Evolutionary conservation across 2,113 vertebrate genomes (phyloP), one percentile per base, ranked within the genome.

Genomic region (Peromyscus polionotus): DNA sequence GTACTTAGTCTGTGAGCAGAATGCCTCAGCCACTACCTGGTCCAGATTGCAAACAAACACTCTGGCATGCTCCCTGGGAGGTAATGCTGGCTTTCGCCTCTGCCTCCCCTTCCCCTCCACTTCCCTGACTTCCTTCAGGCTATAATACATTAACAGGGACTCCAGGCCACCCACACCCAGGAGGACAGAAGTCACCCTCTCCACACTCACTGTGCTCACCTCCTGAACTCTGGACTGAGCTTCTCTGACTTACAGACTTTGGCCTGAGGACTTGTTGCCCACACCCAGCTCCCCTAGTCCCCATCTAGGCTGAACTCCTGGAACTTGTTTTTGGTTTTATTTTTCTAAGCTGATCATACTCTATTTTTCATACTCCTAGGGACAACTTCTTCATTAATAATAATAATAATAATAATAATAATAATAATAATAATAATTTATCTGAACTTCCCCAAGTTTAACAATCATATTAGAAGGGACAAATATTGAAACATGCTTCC

Each of bases 101-200:
- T 92, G 51, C 88, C 75, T 77, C n/a, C 70, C 48, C 4, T 57
- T 88, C 48, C 36, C 90, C 77, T 68, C 24, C 16, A 28, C 39
- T 42, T 87, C 86, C 80, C 72, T 61, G 67, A 76, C 65, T 92
- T 81, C 79, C 79, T 92, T 36, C 80, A 81, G 84, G 81, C 90
- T 73, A 4, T 85, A 42, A 86, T 81, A 45, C 70, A 42, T 45
- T 45, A 57, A 61, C 63, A 24, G 7, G 59, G 70, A 63, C 31
- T 42, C n/a, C 20, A 61, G 90, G 63, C 59, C 59, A n/a, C 75
- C 7, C 94, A 75, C 67, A 22, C 87, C 70, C 72, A 68, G 13
- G 48, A 54, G 90, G 79, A 76, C 75, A 57, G 84, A 87, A 80
- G 42, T 86, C 36, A 42, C 0, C 45, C 63, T 68, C 45, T 86